Conservation (phyloP, 2,888 invertebrate species). For the Diadegma fenestrale region DNA sequence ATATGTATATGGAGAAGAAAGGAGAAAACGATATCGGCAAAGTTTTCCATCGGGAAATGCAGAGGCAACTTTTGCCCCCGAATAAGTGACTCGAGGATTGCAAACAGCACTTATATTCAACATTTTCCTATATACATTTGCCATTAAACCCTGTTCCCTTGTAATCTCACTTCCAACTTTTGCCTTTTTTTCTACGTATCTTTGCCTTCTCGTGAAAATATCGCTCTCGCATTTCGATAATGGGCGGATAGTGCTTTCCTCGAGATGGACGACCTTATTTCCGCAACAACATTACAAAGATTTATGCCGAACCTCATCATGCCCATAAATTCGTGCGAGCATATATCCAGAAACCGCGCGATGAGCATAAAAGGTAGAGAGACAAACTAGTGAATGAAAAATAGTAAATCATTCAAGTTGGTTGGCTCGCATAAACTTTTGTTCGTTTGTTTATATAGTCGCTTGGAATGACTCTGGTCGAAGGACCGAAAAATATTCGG, state of each 20-base stretch:
- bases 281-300: constrained; percentile 18
- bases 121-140: constrained; percentile 61
- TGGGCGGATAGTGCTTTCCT: not conserved
- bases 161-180: constrained; percentile 27
- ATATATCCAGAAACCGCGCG: not conserved
- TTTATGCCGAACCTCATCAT: constrained; percentile 3
- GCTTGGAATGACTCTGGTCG: not conserved
- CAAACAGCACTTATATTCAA: constrained; percentile 35
- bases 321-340: not conserved
- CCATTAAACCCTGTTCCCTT: constrained; percentile 46
- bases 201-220: constrained; percentile 29
- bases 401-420: not conserved
- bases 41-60: constrained; percentile 48
- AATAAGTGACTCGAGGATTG: constrained; percentile 43
- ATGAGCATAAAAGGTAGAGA: not conserved
- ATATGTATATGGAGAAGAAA: constrained; percentile 24
- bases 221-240: constrained; percentile 17
- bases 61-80: constrained; percentile 43
- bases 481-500: not conserved
- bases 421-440: not conserved
- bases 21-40: constrained; percentile 42
- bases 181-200: constrained; percentile 37
- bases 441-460: not conserved
- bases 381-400: constrained; percentile 14
- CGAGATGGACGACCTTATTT: constrained; percentile 3